Percentiles rank a stretch among this genome's conserved stretches.
Conservation (phyloP, 2,888 invertebrate species). For the Athalia rosae region DNA sequence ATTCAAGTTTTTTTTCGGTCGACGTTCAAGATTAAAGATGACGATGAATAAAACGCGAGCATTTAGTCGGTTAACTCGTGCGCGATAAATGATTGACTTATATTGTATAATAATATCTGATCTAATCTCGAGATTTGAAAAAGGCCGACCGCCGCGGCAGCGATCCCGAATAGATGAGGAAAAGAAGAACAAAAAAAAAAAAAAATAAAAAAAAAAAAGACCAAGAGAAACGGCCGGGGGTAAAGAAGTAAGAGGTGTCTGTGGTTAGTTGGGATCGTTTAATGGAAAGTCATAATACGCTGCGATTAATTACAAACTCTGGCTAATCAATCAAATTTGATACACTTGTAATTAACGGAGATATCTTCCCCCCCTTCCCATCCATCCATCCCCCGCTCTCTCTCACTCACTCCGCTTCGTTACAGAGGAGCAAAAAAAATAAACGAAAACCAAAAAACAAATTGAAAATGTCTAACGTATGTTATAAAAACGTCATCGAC, state of each 20-base stretch:
- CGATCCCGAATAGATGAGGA: no score
- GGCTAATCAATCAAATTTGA: conserved; percentile 44
- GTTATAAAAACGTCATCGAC: conserved; percentile 30
- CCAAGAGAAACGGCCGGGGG: not conserved
- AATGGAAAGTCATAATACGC: conserved; percentile 46
- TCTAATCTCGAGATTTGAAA: conserved; percentile 14
- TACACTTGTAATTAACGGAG: conserved; percentile 45
- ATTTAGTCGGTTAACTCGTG: no score
- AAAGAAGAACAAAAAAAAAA: no score
- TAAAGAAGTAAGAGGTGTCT: conserved; percentile 16
- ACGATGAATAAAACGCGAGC: not conserved
- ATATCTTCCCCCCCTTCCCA: not conserved
- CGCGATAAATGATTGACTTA: no score
- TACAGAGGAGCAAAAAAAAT: conserved; percentile 41
- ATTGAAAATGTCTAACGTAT: conserved; percentile 19
- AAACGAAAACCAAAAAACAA: conserved; percentile 36
- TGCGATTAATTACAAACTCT: conserved; percentile 44
- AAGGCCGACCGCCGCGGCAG: conserved; percentile 3
- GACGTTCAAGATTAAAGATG: not conserved
- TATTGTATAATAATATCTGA: not conserved
- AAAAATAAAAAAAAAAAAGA: no score
- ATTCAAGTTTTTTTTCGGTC: no score
- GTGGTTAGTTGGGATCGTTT: conserved; percentile 27
- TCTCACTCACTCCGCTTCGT: conserved; percentile 35
- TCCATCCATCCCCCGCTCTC: conserved; percentile 40